Conservation (phyloP, 2,113 vertebrate genomes). For the Zosterops hypoxanthus region DNA sequence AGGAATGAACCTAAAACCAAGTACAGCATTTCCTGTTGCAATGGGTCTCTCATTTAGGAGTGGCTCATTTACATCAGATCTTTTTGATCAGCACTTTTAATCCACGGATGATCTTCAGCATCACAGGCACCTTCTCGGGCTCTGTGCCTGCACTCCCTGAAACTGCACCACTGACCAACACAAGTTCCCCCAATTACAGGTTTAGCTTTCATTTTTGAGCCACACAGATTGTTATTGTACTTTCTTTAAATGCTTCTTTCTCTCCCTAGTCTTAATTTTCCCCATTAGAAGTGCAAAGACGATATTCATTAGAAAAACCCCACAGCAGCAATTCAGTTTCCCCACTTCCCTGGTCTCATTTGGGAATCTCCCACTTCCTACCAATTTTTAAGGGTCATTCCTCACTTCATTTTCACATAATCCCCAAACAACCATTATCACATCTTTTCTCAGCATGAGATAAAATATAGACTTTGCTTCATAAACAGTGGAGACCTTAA, state of each 20-base stretch:
- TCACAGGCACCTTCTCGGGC: not conserved
- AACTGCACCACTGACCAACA: not conserved
- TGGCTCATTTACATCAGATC: rapidly evolving
- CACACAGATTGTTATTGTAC: not conserved
- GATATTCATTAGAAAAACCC: not conserved
- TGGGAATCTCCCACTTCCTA: constrained; percentile 36
- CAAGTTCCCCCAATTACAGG: not conserved
- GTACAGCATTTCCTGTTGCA: not conserved
- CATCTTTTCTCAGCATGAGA: constrained; percentile 60
- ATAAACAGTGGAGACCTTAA: constrained; percentile 62
- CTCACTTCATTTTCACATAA: constrained; percentile 65
- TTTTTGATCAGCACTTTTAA: not conserved
- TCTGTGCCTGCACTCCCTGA: not conserved
- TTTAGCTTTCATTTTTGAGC: not conserved
- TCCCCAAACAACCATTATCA: constrained; percentile 59
- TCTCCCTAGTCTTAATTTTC: not conserved
- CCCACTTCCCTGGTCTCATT: not conserved
- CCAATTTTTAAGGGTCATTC: constrained; percentile 60
- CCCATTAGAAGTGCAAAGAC: not conserved
- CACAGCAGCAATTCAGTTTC: not conserved
- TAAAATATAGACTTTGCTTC: constrained; percentile 58
- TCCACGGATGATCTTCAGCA: not conserved
- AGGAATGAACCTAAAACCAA: not conserved
- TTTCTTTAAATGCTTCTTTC: not conserved
- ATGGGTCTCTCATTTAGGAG: not conserved